phyloP scores from a whole-genome alignment of 2,113 vertebrate genomes.

The Plecturocebus donacophilus region DNA sequence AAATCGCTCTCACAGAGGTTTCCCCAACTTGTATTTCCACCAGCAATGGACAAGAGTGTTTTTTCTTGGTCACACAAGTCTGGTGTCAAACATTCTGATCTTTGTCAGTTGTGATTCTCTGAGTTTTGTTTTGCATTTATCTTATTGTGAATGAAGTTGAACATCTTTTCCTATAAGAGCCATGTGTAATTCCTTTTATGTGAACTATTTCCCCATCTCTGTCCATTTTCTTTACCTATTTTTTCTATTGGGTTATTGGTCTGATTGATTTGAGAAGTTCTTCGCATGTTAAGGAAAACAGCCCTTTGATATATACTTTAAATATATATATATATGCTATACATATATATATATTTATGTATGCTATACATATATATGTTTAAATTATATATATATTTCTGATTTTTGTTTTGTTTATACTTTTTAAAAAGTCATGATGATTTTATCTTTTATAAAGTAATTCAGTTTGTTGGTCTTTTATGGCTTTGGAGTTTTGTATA shows the following conservation, averaged over 20 bases:
- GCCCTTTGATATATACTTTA: slow-evolving; percentile 35
- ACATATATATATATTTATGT: no score
- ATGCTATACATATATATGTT: background rate
- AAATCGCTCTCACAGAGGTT: background rate
- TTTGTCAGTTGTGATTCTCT: background rate
- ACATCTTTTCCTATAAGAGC: slow-evolving; percentile 11
- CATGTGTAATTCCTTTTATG: background rate
- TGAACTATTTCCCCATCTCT: background rate
- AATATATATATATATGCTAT: background rate
- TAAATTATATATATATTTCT: slow-evolving; percentile 22
- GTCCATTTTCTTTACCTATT: background rate
- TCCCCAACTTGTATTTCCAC: background rate
- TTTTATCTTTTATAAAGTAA: background rate
- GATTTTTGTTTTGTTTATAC: slow-evolving; percentile 23
- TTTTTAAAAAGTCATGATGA: background rate
- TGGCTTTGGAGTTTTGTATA: slow-evolving; percentile 1
- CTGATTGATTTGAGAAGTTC: slow-evolving; percentile 16
- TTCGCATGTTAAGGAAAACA: slow-evolving; percentile 40
- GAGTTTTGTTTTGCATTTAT: slow-evolving; percentile 32
- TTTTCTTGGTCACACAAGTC: background rate
- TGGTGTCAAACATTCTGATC: background rate
- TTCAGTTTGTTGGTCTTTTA: slow-evolving; percentile 8
- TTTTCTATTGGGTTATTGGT: background rate
- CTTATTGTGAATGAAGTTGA: slow-evolving; percentile 2
- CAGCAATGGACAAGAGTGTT: background rate